Evolutionary conservation across 2,113 vertebrate genomes (phyloP), one percentile per base, ranked within the genome.

Genomic region (Psilopsiagon aymara): DNA sequence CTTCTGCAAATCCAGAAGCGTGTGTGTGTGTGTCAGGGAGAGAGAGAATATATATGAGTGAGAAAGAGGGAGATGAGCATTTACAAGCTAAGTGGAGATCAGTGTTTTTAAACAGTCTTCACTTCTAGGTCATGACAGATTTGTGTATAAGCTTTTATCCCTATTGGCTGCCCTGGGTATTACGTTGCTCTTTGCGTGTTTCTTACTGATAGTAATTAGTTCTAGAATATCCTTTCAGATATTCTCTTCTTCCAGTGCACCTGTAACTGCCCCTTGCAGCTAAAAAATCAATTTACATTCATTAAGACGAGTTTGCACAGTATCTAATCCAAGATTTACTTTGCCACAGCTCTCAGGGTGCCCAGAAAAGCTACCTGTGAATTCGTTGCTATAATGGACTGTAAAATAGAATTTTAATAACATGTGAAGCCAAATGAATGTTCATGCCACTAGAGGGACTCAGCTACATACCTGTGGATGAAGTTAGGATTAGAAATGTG

Each of bases 371-470:
- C 64, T 78, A 82, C 76, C 92, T 88, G 77, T 80, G 73, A 87
- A 73, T 80, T 88, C 57, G 68, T 57, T 74, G 81, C 27, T 77
- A 16, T 46, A 63, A 51, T 20, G 77, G 75, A 23, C 44, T 76
- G 79, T 64, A 76, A 85, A 87, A 91, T 4, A 49, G 83, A 67
- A 85, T 92, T 57, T 80, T 87, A 80, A 81, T 94, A 41, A 85
- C 51, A 51, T 9, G 15, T 75, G 74, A 84, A 88, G 77, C 51
- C 55, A 79, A 84, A 78, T 35, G 79, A 82, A 83, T 70, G 69
- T 43, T 85, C 63, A 11, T 67, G 53, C 97, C 97, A 79, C 97
- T 96, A 97, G 97, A 97, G 97, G 97, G 97, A 96, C 97, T 93
- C 97, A 97, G 93, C 74, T 94, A 52, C 90, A 14, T 87, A 80